A percentile compares a stretch with the other conserved stretches of the same genome.
phyloP scores from a whole-genome alignment of 2,113 vertebrate genomes.

The Podiceps cristatus region DNA sequence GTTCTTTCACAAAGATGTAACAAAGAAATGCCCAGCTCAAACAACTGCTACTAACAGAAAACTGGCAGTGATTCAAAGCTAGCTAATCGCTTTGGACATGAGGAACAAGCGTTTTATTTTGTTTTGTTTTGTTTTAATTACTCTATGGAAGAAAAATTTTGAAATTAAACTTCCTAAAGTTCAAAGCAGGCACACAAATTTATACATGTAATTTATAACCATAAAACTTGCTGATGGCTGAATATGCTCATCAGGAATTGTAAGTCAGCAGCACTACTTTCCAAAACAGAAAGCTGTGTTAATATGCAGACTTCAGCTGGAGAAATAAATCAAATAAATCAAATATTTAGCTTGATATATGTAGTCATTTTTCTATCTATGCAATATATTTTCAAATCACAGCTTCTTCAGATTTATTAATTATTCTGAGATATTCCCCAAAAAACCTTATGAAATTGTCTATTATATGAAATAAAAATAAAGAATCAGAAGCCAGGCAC shows the following conservation, averaged over 20 bases:
- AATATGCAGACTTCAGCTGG: background rate
- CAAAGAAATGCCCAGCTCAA: background rate
- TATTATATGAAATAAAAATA: background rate
- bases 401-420: background rate
- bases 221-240: background rate
- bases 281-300: background rate
- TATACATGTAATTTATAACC: background rate
- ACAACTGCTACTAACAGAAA: background rate
- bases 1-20: background rate
- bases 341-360: background rate
- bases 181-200: background rate
- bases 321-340: conserved; percentile 2
- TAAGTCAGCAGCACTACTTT: background rate
- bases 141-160: background rate
- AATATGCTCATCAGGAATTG: background rate
- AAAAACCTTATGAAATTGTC: background rate
- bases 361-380: background rate
- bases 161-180: background rate
- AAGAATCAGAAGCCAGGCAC: background rate
- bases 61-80: background rate
- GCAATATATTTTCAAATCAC: background rate
- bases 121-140: background rate
- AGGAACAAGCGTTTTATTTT: background rate
- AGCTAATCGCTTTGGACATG: background rate
- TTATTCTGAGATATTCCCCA: background rate